These are phyloP conservation scores for Rapana venosa DNA, from an alignment of 2,888 invertebrate genomes.

Conservation along the genomic window DNA sequence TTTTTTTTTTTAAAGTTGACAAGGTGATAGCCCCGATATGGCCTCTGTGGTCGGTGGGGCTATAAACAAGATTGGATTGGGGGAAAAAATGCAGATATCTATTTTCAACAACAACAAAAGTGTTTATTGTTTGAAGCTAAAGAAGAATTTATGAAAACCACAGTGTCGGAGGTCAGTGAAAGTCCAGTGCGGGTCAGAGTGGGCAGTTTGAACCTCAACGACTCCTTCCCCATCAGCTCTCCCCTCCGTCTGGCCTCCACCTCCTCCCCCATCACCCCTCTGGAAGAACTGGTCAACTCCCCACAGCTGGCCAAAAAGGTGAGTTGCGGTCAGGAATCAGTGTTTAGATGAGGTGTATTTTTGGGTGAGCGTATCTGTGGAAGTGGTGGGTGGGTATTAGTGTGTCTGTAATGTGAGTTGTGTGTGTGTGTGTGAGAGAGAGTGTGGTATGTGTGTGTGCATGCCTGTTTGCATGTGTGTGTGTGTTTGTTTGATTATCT, in stretches of 20 bases:
- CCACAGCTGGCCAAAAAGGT: constrained; percentile 69
- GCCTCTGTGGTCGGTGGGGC: too few relatives aligned
- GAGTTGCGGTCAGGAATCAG: background rate
- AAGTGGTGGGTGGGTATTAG: background rate
- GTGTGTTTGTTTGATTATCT: background rate
- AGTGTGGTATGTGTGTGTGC: background rate
- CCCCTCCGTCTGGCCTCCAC: constrained; percentile 60
- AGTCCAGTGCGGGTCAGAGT: constrained; percentile 47
- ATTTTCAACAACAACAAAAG: too few relatives aligned
- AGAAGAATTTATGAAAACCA: too few relatives aligned
- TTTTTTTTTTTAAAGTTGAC: too few relatives aligned
- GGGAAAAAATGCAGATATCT: too few relatives aligned
- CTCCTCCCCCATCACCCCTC: constrained; percentile 57
- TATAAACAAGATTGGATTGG: too few relatives aligned
- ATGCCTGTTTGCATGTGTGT: background rate
- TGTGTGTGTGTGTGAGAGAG: background rate
- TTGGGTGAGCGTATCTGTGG: background rate
- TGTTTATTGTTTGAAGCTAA: too few relatives aligned
- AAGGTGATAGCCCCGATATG: too few relatives aligned
- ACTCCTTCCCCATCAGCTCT: constrained; percentile 63
- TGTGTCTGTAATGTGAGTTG: background rate
- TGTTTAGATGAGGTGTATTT: background rate
- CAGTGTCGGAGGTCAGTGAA: constrained; percentile 28
- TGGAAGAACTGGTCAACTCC: constrained; percentile 67
- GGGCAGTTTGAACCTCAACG: constrained; percentile 37